These are phyloP conservation scores for Chymomyza procnemis DNA, from an alignment of 2,888 invertebrate genomes.

Conservation along the genomic window DNA sequence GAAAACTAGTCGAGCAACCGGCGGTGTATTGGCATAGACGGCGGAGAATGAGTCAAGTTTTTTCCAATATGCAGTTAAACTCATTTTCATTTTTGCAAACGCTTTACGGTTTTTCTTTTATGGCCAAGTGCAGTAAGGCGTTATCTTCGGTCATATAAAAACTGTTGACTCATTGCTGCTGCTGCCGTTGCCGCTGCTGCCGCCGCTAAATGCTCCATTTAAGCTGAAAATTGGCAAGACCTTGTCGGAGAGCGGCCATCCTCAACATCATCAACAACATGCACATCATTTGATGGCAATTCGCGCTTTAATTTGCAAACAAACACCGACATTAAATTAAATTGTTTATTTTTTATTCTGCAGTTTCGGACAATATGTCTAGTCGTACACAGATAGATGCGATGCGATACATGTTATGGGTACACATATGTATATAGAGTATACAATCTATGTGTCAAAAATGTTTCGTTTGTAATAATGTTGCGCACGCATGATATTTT, in stretches of 20 bases:
- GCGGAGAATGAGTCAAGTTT: conserved; percentile 55
- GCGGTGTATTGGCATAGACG: conserved; percentile 16
- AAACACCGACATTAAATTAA: conserved; percentile 48
- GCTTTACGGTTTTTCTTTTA: neutral
- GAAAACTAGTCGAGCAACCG: conserved; percentile 35
- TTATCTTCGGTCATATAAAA: neutral
- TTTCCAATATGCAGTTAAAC: conserved; percentile 31
- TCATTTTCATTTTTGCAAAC: conserved; percentile 21
- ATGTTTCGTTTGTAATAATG: neutral
- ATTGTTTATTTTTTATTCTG: conserved; percentile 34
- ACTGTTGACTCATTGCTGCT: conserved; percentile 39
- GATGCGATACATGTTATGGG: neutral
- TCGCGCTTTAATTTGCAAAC: conserved; percentile 11
- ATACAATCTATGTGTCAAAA: no score
- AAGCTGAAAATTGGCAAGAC: conserved; percentile 30
- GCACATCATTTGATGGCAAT: conserved; percentile 1
- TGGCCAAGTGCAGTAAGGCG: neutral
- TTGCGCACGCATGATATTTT: neutral
- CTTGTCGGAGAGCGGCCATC: conserved; percentile 15
- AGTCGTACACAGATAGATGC: neutral
- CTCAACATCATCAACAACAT: neutral
- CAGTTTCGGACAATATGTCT: neutral
- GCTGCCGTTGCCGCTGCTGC: no score
- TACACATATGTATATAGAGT: neutral
- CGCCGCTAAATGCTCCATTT: conserved; percentile 42